Evolutionary conservation across 2,113 vertebrate species (phyloP).

Genomic region (crab-eating macaque (Macaca fascicularis)): DNA sequence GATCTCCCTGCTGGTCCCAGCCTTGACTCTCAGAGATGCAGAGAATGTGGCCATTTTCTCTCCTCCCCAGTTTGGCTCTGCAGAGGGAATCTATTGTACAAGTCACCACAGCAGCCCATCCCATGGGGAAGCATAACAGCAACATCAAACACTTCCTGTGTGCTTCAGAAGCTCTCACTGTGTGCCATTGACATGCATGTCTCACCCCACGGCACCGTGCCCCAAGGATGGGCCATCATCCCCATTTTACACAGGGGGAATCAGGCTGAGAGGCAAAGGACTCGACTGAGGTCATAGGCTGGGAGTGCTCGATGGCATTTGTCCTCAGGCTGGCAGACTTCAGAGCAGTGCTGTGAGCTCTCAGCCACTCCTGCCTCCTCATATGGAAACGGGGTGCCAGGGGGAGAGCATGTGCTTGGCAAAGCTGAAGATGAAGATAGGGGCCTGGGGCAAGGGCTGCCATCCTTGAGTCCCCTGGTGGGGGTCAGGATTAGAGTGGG

Average conservation of each 20-base stretch:
- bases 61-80: not conserved
- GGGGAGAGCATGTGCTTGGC: rapidly evolving
- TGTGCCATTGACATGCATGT: rapidly evolving
- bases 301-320: not conserved
- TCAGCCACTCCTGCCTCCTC: not conserved
- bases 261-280: not conserved
- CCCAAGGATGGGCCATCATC: too few relatives aligned
- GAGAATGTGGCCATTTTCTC: rapidly evolving
- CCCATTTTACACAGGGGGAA: not conserved
- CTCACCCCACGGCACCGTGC: not conserved
- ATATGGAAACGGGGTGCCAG: rapidly evolving
- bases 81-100: too few relatives aligned
- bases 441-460: rapidly evolving
- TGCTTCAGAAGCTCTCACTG: not conserved
- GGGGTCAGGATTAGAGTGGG: not conserved
- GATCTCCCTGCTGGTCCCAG: not conserved
- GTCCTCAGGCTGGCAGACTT: not conserved
- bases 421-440: not conserved
- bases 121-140: not conserved
- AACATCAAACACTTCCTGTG: not conserved
- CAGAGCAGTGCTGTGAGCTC: not conserved
- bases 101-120: too few relatives aligned
- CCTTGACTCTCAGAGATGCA: not conserved
- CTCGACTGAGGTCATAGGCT: not conserved
- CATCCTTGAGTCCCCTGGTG: rapidly evolving